Conservation (phyloP, 2,113 vertebrate species). For the Pomatorhinus ruficollis region DNA sequence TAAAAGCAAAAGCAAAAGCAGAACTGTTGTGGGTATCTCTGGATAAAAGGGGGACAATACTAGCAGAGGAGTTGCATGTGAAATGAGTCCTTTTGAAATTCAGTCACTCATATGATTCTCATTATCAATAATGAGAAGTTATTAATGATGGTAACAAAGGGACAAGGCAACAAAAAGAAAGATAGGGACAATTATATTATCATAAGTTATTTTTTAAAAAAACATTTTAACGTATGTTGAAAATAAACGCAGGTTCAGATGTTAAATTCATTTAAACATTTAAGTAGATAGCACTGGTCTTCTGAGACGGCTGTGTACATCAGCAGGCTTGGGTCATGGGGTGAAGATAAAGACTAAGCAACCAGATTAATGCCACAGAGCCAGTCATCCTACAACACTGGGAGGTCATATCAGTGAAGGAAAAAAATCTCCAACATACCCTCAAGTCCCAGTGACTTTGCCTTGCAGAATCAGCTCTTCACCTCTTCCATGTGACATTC, state of each 20-base stretch:
- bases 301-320: background rate
- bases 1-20: background rate
- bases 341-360: background rate
- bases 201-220: background rate
- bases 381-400: background rate
- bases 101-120: background rate
- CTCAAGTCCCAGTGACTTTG: background rate
- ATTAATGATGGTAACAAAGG: background rate
- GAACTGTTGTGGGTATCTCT: background rate
- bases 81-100: background rate
- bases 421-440: background rate
- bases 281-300: background rate
- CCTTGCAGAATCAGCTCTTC: background rate
- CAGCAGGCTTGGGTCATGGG: background rate
- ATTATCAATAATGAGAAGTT: background rate
- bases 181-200: background rate
- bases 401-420: background rate
- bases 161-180: background rate
- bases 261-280: background rate
- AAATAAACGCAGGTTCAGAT: background rate
- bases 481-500: background rate
- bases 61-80: background rate
- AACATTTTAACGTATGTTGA: background rate
- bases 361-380: background rate
- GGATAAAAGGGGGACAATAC: background rate